These are phyloP conservation scores for Yponomeuta malinellus DNA, from an alignment of 2,888 invertebrate species.

Conservation along the genomic window DNA sequence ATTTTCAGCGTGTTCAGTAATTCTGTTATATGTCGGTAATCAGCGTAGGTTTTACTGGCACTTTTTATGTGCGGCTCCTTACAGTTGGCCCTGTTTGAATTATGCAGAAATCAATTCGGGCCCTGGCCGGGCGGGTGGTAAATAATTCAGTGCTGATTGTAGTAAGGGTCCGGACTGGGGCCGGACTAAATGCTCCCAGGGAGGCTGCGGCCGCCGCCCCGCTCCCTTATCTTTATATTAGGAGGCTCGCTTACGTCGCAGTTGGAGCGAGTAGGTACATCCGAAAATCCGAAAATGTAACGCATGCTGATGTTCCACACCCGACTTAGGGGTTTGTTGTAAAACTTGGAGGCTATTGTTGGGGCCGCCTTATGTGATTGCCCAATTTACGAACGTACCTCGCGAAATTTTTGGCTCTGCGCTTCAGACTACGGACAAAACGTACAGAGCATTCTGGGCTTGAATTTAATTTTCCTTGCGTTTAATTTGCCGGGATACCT, in stretches of 20 bases:
- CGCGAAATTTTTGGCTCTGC: not conserved
- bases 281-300: not conserved
- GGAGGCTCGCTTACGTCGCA: slow-evolving; percentile 37
- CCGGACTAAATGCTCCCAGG: slow-evolving; percentile 59
- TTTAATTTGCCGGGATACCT: slow-evolving; percentile 1
- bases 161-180: slow-evolving; percentile 54
- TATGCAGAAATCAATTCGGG: slow-evolving; percentile 70
- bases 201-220: slow-evolving; percentile 46
- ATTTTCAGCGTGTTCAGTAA: slow-evolving; percentile 16
- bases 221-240: slow-evolving; percentile 41
- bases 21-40: slow-evolving; percentile 29
- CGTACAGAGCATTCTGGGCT: not conserved
- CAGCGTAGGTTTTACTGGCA: slow-evolving; percentile 39
- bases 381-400: not conserved
- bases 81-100: slow-evolving; percentile 55
- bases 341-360: not conserved
- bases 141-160: slow-evolving; percentile 70
- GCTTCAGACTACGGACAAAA: too few species aligned
- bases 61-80: slow-evolving; percentile 43
- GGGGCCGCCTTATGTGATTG: not conserved
- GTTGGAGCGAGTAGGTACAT: slow-evolving; percentile 21
- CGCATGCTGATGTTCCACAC: slow-evolving; percentile 1
- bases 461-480: not conserved
- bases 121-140: slow-evolving; percentile 56
- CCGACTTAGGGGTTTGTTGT: slow-evolving; percentile 5